Conservation (phyloP, 2,888 invertebrate species). For the Drosophila formosana region DNA sequence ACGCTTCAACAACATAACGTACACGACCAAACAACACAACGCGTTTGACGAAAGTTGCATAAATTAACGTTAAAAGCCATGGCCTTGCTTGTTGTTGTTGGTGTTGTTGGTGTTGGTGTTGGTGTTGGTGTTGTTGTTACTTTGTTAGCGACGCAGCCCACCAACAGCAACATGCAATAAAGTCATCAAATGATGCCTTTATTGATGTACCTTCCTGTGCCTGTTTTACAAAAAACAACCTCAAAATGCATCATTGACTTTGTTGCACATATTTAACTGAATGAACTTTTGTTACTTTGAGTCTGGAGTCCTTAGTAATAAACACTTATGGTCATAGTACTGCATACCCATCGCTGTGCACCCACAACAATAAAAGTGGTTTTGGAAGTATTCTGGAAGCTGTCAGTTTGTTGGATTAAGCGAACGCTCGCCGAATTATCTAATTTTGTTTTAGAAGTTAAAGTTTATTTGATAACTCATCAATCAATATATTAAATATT, state of each 20-base stretch:
- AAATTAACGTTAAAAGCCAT: constrained; percentile 80
- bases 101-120: constrained; percentile 30
- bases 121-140: constrained; percentile 52
- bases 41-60: constrained; percentile 80
- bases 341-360: too few relatives aligned
- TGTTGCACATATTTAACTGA: constrained; percentile 41
- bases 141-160: constrained; percentile 61
- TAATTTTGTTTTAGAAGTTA: too few relatives aligned
- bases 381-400: too few relatives aligned
- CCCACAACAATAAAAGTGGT: too few relatives aligned
- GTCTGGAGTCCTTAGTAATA: neutral
- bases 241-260: constrained; percentile 50
- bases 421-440: too few relatives aligned
- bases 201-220: constrained; percentile 33
- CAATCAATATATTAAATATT: too few relatives aligned
- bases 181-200: constrained; percentile 73
- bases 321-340: neutral
- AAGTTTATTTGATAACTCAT: too few relatives aligned
- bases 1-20: constrained; percentile 39
- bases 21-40: constrained; percentile 51
- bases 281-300: constrained; percentile 32
- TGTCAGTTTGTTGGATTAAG: too few relatives aligned
- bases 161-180: constrained; percentile 72
- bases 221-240: constrained; percentile 30
- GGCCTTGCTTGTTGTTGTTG: constrained; percentile 44